Evolutionary conservation across 2,888 invertebrate genomes (phyloP), one percentile per base, ranked within the genome.

Genomic region (Suillia variegata): DNA sequence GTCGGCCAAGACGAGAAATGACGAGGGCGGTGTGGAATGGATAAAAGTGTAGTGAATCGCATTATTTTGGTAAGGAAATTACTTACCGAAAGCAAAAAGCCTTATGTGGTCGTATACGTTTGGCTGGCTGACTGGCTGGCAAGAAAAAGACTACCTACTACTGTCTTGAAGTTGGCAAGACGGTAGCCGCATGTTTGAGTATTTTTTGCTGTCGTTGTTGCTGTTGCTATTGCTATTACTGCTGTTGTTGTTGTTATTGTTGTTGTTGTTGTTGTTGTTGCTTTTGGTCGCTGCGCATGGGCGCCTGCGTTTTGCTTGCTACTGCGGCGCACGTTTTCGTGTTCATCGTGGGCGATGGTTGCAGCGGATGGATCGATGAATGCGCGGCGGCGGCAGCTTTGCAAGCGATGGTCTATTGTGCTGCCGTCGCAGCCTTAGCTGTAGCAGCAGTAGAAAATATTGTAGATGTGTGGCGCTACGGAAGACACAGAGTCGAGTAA

Each of bases 141-240:
- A n/a, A n/a, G n/a, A n/a, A n/a, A n/a, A n/a, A n/a, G n/a, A n/a
- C n/a, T n/a, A n/a, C 26, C 26, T 26, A 10, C 26, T 10, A 10
- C 26, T 26, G 26, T 10, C 26, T 6, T 26, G 10, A 10, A 20
- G 45, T 53, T 33, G 31, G 22, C 21, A 67, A 67, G 64, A 68
- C 68, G 51, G 68, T 68, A 68, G 68, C 68, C 21, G 51, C 55
- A 66, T 70, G 70, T 70, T 73, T 72, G 76, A n/a, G n/a, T 73
- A 75, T 75, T 72, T 70, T 61, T 70, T 68, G n/a, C 47, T 48
- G 53, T 59, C 63, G 63, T 58, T 64, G 63, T 47, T 53, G 54
- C 51, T 56, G 26, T 59, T 57, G 26, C 10, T 53, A n/a, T 45
- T n/a, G n/a, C n/a, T n/a, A n/a, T n/a, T n/a, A n/a, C n/a, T n/a